Percentiles rank a stretch among this genome's conserved stretches.
Evolutionary conservation across 2,888 invertebrate genomes (phyloP).

Genomic region (Machimus atricapillus): DNA sequence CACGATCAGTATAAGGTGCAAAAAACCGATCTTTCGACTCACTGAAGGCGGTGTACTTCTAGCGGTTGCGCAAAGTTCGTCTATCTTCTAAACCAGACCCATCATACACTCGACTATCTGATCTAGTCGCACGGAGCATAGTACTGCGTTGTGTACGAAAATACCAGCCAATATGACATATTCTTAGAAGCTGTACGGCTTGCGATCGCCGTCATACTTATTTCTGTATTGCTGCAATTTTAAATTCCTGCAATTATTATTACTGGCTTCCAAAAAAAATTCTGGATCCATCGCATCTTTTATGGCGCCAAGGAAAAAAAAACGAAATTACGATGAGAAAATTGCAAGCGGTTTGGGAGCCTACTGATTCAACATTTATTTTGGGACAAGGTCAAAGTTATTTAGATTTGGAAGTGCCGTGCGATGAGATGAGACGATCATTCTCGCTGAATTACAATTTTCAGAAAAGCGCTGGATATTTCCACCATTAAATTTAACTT

Average conservation of each 20-base stretch:
- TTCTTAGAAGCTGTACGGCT: not conserved
- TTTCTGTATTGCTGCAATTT: not conserved
- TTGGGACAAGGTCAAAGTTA: constrained; percentile 44
- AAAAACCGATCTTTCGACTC: not conserved
- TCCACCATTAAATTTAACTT: not conserved
- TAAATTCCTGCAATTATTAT: not conserved
- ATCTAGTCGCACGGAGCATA: not conserved
- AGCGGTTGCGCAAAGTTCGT: not conserved
- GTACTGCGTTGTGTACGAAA: not conserved
- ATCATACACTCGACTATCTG: not conserved
- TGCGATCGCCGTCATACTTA: not conserved
- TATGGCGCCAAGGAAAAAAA: not conserved
- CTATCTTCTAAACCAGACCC: not conserved
- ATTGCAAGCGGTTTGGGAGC: not conserved
- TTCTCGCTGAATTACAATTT: not conserved
- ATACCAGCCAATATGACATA: not conserved
- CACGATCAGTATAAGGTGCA: not conserved
- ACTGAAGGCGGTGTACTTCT: not conserved
- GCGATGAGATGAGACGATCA: not conserved
- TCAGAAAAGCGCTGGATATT: not conserved
- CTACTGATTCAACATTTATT: constrained; percentile 42
- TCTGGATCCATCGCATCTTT: not conserved
- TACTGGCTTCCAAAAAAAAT: not conserved
- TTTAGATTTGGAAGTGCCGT: constrained; percentile 13
- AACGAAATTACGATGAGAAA: not conserved